These are phyloP conservation scores for Clanis bilineata DNA, from an alignment of 2,888 invertebrate genomes.

Conservation along the genomic window DNA sequence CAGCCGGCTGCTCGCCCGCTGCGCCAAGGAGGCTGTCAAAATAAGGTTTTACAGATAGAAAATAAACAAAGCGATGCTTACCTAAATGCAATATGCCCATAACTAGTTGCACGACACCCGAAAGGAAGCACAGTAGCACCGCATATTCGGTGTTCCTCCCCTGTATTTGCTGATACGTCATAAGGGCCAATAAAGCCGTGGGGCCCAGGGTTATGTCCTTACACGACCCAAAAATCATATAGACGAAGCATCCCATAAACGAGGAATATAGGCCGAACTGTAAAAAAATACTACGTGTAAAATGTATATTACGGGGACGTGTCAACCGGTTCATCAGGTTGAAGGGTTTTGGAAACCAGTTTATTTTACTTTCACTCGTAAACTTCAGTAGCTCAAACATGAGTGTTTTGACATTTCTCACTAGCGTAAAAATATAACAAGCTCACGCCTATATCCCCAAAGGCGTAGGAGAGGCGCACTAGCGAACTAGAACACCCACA, in stretches of 20 bases:
- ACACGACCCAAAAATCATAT: conserved; percentile 93
- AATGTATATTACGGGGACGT: conserved; percentile 4
- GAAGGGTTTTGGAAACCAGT: background rate
- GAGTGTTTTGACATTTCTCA: too few species aligned
- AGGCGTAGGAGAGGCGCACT: too few species aligned
- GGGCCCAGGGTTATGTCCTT: conserved; percentile 95
- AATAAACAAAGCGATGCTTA: conserved; percentile 53
- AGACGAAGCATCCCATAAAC: conserved; percentile 96
- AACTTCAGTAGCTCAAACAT: too few species aligned
- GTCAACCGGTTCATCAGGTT: conserved; percentile 8
- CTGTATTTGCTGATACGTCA: conserved; percentile 91
- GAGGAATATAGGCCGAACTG: conserved; percentile 98
- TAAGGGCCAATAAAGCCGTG: conserved; percentile 95
- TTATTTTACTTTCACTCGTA: background rate
- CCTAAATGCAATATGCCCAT: conserved; percentile 93
- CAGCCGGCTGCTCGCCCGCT: too few species aligned
- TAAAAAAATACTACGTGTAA: conserved; percentile 34
- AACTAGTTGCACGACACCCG: conserved; percentile 89
- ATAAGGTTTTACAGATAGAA: too few species aligned
- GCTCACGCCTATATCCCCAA: too few species aligned
- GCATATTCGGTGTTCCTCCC: conserved; percentile 90
- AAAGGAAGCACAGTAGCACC: conserved; percentile 90
- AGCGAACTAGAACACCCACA: too few species aligned
- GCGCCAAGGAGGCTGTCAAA: too few species aligned
- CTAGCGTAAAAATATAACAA: too few species aligned